Percentiles rank a stretch among this genome's conserved stretches.
phyloP scores from a whole-genome alignment of 1,140 invertebrate genomes.

The Portunus trituberculatus region DNA sequence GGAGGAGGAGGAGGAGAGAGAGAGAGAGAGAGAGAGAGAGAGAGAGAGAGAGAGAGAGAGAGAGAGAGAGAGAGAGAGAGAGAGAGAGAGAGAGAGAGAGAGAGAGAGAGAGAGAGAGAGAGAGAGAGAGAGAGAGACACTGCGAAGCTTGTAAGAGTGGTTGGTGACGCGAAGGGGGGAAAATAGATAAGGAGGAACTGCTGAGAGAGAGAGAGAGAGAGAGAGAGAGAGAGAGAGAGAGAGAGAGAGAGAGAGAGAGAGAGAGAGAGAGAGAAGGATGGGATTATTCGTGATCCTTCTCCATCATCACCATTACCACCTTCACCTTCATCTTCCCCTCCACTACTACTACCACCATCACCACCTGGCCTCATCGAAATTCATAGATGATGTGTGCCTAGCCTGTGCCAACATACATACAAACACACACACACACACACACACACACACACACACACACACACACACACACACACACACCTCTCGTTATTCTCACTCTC shows the following conservation, averaged over 20 bases:
- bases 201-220: constrained; percentile 31
- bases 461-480: too few species aligned
- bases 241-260: constrained; percentile 36
- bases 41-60: constrained; percentile 36
- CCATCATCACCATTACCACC: neutral
- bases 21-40: constrained; percentile 44
- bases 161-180: neutral
- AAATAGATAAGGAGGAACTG: neutral
- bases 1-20: neutral
- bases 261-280: neutral
- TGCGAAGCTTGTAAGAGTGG: too few species aligned
- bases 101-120: constrained; percentile 5
- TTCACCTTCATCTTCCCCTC: neutral
- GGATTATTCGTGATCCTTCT: neutral
- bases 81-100: neutral
- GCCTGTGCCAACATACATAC: too few species aligned
- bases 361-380: neutral
- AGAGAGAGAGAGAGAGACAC: neutral
- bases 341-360: too few species aligned
- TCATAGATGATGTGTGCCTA: neutral
- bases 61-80: constrained; percentile 21
- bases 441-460: too few species aligned
- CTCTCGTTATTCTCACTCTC: too few species aligned
- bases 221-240: constrained; percentile 7
- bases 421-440: too few species aligned